These are phyloP conservation scores for Melitaea athalia DNA, from an alignment of 2,888 invertebrate species.

Conservation along the genomic window DNA sequence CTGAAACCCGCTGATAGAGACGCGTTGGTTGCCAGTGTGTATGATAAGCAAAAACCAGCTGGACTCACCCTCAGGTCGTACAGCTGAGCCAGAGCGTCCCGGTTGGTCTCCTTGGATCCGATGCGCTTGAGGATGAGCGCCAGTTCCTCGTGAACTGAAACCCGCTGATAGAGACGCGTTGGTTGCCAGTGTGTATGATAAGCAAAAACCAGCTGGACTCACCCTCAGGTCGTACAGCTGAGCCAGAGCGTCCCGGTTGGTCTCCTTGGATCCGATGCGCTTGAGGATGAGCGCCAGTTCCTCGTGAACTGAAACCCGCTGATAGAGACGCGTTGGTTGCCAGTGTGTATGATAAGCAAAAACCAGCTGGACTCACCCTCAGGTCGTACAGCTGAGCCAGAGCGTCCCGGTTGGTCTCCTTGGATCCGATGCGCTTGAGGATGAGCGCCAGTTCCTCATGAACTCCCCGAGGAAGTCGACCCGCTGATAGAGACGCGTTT, in stretches of 20 bases:
- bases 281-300: constrained; percentile 94
- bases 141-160: constrained; percentile 91
- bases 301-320: constrained; percentile 92
- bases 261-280: constrained; percentile 94
- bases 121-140: constrained; percentile 95
- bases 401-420: constrained; percentile 92
- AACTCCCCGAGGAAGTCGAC: constrained; percentile 87
- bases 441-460: constrained; percentile 94
- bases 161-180: no score
- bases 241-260: constrained; percentile 90
- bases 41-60: no score
- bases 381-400: constrained; percentile 91
- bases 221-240: constrained; percentile 90
- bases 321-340: constrained; percentile 30
- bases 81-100: constrained; percentile 89
- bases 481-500: constrained; percentile 59
- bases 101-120: constrained; percentile 92
- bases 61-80: constrained; percentile 91
- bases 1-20: constrained; percentile 89
- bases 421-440: constrained; percentile 94
- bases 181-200: no score
- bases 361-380: constrained; percentile 62
- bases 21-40: no score
- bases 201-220: no score
- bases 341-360: no score